phyloP scores from a whole-genome alignment of 2,797 vertebrate genomes.

The Borostomias antarcticus region DNA sequence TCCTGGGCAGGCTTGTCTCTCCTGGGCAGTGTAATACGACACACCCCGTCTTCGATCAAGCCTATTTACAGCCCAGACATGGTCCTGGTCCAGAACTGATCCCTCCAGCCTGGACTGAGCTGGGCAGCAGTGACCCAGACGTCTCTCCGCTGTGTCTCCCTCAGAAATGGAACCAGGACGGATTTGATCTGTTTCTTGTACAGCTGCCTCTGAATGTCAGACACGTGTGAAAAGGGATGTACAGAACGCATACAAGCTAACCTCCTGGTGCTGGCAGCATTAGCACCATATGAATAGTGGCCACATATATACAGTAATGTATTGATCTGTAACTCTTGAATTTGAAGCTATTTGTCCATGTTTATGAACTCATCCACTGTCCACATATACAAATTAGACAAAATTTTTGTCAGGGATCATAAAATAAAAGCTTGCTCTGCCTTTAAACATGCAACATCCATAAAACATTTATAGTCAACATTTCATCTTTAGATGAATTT shows the following conservation, averaged over 20 bases:
- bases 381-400: neutral
- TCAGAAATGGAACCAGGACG: conserved; percentile 46
- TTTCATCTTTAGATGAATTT: conserved; percentile 27
- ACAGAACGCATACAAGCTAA: conserved; percentile 12
- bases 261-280: conserved; percentile 2
- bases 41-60: conserved; percentile 66
- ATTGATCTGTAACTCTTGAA: neutral
- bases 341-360: neutral
- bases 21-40: conserved; percentile 71
- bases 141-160: conserved; percentile 24
- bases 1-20: conserved; percentile 59
- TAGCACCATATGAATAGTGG: too few species aligned
- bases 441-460: conserved; percentile 21
- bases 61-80: conserved; percentile 71
- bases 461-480: conserved; percentile 25
- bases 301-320: neutral
- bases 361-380: neutral
- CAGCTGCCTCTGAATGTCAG: conserved; percentile 17
- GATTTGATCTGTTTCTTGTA: conserved; percentile 52
- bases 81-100: conserved; percentile 69
- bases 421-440: conserved; percentile 24
- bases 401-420: conserved; percentile 14
- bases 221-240: neutral
- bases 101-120: conserved; percentile 54
- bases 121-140: conserved; percentile 29